These are phyloP conservation scores for Hirtodrosophila cameraria DNA, from an alignment of 2,888 invertebrate genomes.

Conservation along the genomic window DNA sequence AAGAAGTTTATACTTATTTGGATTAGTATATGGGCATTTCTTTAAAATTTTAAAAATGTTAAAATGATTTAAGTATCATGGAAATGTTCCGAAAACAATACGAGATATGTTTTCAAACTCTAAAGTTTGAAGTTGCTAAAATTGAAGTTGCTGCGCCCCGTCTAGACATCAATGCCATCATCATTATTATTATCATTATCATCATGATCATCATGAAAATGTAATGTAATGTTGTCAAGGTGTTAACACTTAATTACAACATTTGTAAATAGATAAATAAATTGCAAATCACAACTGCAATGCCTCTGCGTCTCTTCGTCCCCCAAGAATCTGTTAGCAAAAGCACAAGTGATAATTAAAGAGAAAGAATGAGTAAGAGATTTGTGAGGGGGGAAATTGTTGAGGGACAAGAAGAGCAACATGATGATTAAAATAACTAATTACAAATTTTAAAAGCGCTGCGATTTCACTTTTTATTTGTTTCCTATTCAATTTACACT, in stretches of 20 bases:
- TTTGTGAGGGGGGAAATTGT: slow-evolving; percentile 16
- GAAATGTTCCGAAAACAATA: no score
- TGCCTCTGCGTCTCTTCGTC: background rate
- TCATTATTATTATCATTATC: background rate
- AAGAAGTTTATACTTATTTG: no score
- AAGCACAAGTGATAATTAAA: slow-evolving; percentile 66
- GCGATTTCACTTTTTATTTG: slow-evolving; percentile 71
- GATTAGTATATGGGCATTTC: no score
- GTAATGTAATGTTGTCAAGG: slow-evolving; percentile 44
- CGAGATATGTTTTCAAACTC: no score
- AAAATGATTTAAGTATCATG: no score
- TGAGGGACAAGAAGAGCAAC: slow-evolving; percentile 22
- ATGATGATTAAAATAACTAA: slow-evolving; percentile 67
- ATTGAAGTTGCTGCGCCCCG: slow-evolving; percentile 47
- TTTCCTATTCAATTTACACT: slow-evolving; percentile 50
- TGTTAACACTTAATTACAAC: slow-evolving; percentile 34
- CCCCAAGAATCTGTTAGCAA: slow-evolving; percentile 50
- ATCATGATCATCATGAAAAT: no score
- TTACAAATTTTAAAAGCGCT: slow-evolving; percentile 52
- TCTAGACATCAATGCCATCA: slow-evolving; percentile 49
- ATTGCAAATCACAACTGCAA: slow-evolving; percentile 40
- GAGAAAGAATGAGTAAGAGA: slow-evolving; percentile 11
- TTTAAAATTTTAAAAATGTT: no score
- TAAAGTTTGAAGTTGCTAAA: no score
- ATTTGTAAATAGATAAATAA: slow-evolving; percentile 23